These are phyloP conservation scores for Lissonota sp. DNA, from an alignment of 2,888 invertebrate genomes.

Conservation along the genomic window DNA sequence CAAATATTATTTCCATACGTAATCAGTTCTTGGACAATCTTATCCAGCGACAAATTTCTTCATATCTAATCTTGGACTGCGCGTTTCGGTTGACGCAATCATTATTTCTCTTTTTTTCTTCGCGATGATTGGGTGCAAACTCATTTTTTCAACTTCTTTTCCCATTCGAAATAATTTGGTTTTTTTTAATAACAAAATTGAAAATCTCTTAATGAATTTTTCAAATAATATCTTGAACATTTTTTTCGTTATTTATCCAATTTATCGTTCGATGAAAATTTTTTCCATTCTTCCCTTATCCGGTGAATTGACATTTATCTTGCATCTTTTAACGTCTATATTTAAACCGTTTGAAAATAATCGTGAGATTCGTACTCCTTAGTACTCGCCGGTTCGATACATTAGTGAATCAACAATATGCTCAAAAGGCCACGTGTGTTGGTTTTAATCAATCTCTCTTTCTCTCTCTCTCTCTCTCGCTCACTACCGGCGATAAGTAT, in stretches of 20 bases:
- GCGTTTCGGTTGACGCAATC: background rate
- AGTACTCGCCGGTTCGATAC: conserved; percentile 46
- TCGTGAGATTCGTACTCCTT: conserved; percentile 11
- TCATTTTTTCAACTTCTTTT: too few relatives aligned
- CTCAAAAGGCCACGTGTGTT: conserved; percentile 46
- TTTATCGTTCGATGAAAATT: too few relatives aligned
- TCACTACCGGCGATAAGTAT: background rate
- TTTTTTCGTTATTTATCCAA: background rate
- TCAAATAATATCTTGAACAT: too few relatives aligned
- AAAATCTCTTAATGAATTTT: background rate
- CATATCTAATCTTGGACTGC: background rate
- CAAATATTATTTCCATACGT: background rate
- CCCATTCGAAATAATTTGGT: background rate
- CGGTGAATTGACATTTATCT: too few relatives aligned
- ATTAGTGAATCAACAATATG: conserved; percentile 47
- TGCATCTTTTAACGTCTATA: conserved; percentile 43
- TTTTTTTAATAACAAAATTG: background rate
- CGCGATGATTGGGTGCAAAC: too few relatives aligned
- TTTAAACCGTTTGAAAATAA: conserved; percentile 55
- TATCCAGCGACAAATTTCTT: background rate
- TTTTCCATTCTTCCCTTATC: too few relatives aligned
- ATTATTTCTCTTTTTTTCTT: too few relatives aligned
- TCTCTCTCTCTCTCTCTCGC: background rate
- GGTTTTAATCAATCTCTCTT: conserved; percentile 39
- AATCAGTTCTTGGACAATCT: background rate